A percentile compares a stretch with the other conserved stretches of the same genome.
Evolutionary conservation across 2,888 invertebrate species (phyloP).

Genomic region (Allophyes oxyacanthae): DNA sequence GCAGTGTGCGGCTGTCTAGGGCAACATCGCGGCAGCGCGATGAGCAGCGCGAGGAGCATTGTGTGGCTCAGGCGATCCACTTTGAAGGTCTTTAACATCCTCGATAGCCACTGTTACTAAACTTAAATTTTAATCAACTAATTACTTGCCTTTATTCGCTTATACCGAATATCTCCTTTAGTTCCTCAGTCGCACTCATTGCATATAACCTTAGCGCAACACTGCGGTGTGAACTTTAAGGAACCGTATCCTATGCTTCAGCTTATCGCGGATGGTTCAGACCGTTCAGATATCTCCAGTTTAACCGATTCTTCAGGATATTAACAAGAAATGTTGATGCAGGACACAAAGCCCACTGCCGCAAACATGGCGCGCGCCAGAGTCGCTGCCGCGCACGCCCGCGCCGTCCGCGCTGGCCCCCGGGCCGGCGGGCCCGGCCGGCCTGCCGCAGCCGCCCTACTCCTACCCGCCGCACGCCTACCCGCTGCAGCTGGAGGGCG

Average conservation of each 20-base stretch:
- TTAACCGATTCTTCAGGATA: not conserved
- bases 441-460: conserved; percentile 58
- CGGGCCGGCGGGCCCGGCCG: conserved; percentile 65
- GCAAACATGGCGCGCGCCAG: conserved; percentile 84
- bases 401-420: conserved; percentile 73
- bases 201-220: too few relatives aligned
- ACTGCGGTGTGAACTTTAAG: too few relatives aligned
- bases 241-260: too few relatives aligned
- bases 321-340: conserved; percentile 7
- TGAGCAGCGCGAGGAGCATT: too few relatives aligned
- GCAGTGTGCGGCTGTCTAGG: too few relatives aligned
- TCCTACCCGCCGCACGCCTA: conserved; percentile 84
- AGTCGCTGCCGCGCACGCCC: conserved; percentile 87
- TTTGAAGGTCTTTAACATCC: not conserved
- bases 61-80: too few relatives aligned
- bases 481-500: conserved; percentile 81
- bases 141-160: too few relatives aligned
- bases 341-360: conserved; percentile 88
- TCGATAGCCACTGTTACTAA: not conserved
- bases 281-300: too few relatives aligned
- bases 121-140: not conserved
- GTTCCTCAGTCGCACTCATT: too few relatives aligned
- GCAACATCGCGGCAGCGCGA: too few relatives aligned
- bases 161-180: too few relatives aligned
- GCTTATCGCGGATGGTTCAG: too few relatives aligned